Evolutionary conservation across 2,888 invertebrate species (phyloP).

Genomic region (Ctena decussata): DNA sequence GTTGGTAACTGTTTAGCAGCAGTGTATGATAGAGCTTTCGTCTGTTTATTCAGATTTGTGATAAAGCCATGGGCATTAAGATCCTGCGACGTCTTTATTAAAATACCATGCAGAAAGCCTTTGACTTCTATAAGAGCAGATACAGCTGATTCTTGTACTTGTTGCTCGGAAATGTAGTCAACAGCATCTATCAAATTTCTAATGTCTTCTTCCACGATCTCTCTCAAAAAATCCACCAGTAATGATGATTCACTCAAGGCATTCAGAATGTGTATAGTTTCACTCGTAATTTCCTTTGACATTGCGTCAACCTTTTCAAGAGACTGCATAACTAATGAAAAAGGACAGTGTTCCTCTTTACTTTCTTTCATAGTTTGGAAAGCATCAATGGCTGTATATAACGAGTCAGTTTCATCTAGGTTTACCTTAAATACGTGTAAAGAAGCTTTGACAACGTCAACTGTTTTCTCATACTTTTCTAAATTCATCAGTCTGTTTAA

Average conservation of each 20-base stretch:
- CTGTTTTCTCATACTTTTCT: not conserved
- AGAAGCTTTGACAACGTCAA: constrained; percentile 13
- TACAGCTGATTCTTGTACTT: constrained; percentile 69
- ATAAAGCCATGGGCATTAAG: not conserved
- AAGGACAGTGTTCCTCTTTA: constrained; percentile 6
- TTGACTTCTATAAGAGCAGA: constrained; percentile 69
- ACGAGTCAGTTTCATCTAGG: constrained; percentile 14
- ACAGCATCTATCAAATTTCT: constrained; percentile 73
- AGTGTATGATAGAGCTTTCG: not conserved
- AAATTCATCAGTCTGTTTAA: not conserved
- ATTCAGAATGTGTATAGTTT: constrained; percentile 41
- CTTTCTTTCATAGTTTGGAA: constrained; percentile 38
- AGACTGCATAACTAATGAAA: constrained; percentile 33
- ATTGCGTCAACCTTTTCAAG: constrained; percentile 41
- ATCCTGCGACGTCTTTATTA: constrained; percentile 1
- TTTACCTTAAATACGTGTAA: constrained; percentile 19
- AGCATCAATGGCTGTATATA: constrained; percentile 43
- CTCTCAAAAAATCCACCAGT: constrained; percentile 58
- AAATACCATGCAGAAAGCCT: constrained; percentile 59
- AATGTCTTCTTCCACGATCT: constrained; percentile 67
- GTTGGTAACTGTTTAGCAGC: constrained; percentile 33
- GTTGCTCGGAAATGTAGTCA: constrained; percentile 73
- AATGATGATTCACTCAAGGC: constrained; percentile 38
- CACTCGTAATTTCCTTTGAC: constrained; percentile 17
- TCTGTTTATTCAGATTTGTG: constrained; percentile 31